phyloP scores from a whole-genome alignment of 2,888 invertebrate species.

The Galerucella nymphaeae region DNA sequence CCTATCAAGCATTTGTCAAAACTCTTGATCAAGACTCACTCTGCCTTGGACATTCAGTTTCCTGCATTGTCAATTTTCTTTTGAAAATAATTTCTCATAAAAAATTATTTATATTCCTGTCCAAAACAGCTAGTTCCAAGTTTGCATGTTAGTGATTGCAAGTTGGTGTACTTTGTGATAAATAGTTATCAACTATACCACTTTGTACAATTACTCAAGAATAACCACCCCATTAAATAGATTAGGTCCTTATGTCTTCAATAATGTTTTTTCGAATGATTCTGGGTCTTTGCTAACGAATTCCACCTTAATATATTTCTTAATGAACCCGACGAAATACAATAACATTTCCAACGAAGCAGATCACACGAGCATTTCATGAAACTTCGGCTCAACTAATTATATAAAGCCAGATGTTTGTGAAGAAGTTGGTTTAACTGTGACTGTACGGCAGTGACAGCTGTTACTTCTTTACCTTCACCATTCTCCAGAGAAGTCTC shows the following conservation, averaged over 20 bases:
- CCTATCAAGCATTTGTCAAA: too few relatives aligned
- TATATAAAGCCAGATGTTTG: slow-evolving; percentile 47
- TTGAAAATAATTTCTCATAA: too few relatives aligned
- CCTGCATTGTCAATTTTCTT: too few relatives aligned
- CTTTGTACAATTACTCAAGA: too few relatives aligned
- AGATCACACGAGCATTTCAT: slow-evolving; percentile 25
- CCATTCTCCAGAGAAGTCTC: slow-evolving; percentile 25
- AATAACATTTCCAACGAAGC: background rate
- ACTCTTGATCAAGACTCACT: too few relatives aligned
- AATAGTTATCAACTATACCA: too few relatives aligned
- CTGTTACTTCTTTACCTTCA: slow-evolving; percentile 51
- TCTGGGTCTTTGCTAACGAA: background rate
- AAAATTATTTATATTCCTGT: too few relatives aligned
- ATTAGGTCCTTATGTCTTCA: too few relatives aligned
- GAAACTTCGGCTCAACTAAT: slow-evolving; percentile 46
- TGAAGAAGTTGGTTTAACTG: slow-evolving; percentile 49
- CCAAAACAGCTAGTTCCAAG: too few relatives aligned
- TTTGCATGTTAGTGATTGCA: too few relatives aligned
- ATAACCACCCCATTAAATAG: background rate
- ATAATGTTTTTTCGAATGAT: background rate
- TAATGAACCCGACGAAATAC: background rate
- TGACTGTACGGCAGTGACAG: slow-evolving; percentile 50
- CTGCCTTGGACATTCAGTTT: too few relatives aligned
- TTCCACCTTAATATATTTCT: background rate
- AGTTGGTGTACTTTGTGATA: too few relatives aligned